Evolutionary conservation across 2,888 invertebrate genomes (phyloP), one percentile per base, ranked within the genome.

Genomic region (Eupithecia tripunctaria): DNA sequence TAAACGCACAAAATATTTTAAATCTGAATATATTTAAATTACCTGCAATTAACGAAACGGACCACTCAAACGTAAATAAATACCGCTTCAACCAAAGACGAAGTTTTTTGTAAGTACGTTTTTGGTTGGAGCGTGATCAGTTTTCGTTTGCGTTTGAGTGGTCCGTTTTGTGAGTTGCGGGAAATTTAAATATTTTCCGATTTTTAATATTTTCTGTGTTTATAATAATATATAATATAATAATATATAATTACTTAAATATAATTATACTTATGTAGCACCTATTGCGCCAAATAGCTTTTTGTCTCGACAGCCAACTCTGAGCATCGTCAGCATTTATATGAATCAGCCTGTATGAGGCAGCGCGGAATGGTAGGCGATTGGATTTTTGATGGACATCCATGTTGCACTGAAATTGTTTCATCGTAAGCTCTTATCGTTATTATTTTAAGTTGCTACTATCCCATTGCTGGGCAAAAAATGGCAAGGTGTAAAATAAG

Each of bases 311-410:
- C 14, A 21, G 51, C 51, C 21, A 51, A 56, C 12, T 14, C 1
- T 21, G 12, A 21, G 51, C 21, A 10, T 2, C 51, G 21, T 51
- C 51, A 21, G 56, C 25, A 25, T 56, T 56, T 5, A 56, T n/a
- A n/a, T 43, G 12, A 47, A 21, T 25, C 56, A 59, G 29, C 74
- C 69, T 74, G 71, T 74, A 71, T 5, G 4, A 25, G 32, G 41
- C 25, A 27, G 68, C 60, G 56, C 18, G 67, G 71, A 75, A 70
- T 67, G 74, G 70, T 51, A 60, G 64, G 32, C 67, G 69, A 75
- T 75, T 75, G 72, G 67, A 60, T 72, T 75, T 75, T 72, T 72
- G 75, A 75, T 72, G 60, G 65, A 72, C 72, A 41, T 51, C 72
- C 75, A 51, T 67, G 70, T 65, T 47, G 59, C 36, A 63, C 51